Percentiles rank a stretch among this genome's conserved stretches.
Conservation (phyloP, 53 echinoderm and acorn worm genomes). For the Henricia sp. region DNA sequence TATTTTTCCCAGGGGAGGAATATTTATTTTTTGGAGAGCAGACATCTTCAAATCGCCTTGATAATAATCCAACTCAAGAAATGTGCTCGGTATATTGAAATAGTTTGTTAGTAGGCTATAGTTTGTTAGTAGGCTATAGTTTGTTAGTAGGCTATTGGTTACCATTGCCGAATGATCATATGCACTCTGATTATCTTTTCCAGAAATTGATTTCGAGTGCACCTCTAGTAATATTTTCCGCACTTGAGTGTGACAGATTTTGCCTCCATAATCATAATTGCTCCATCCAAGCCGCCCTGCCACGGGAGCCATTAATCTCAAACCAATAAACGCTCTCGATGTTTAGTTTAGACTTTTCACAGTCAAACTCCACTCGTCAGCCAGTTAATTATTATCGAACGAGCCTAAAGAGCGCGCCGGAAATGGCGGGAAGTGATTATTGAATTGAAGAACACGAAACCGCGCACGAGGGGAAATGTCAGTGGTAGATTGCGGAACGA, state of each 20-base stretch:
- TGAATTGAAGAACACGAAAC: constrained; percentile 30
- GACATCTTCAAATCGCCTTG: too few species aligned
- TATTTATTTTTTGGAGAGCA: too few species aligned
- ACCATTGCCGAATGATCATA: too few species aligned
- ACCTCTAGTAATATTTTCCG: not conserved
- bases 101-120: too few species aligned
- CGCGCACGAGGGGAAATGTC: constrained; percentile 36
- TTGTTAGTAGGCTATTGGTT: too few species aligned
- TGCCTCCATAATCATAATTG: constrained; percentile 33
- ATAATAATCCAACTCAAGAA: too few species aligned
- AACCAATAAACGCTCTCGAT: constrained; percentile 31
- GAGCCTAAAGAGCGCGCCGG: constrained; percentile 22
- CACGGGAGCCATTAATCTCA: constrained; percentile 40
- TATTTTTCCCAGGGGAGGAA: too few species aligned
- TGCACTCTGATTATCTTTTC: too few species aligned
- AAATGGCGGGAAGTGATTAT: constrained; percentile 24
- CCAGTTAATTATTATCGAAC: constrained; percentile 60
- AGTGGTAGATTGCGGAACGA: constrained; percentile 1
- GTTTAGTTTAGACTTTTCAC: not conserved
- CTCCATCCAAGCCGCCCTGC: not conserved
- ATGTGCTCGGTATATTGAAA: too few species aligned
- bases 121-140: too few species aligned
- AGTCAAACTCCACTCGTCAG: constrained; percentile 33
- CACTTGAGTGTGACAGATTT: not conserved
- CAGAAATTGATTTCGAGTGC: not conserved